phyloP scores from a whole-genome alignment of 1,140 invertebrate species.

The Cyphomyrmex costatus region DNA sequence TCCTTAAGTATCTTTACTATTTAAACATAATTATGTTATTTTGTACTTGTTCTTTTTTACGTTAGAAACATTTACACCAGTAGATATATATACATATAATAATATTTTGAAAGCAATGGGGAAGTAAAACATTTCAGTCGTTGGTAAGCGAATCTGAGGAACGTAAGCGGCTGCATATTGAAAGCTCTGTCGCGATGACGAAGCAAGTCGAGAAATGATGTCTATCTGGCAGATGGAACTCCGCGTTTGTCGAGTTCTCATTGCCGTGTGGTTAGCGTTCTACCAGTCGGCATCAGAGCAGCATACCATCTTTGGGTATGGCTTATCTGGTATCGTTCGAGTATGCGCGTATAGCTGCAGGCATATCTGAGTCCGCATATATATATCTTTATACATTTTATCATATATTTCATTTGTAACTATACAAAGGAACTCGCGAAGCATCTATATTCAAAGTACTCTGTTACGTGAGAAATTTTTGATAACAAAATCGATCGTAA shows the following conservation, averaged over 20 bases:
- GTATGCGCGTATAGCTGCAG: slow-evolving; percentile 67
- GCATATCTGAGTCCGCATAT: slow-evolving; percentile 61
- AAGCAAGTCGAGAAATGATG: slow-evolving; percentile 76
- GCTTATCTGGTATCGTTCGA: slow-evolving; percentile 73
- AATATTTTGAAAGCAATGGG: slow-evolving; percentile 16
- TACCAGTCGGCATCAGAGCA: slow-evolving; percentile 67
- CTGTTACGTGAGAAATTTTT: slow-evolving; percentile 47
- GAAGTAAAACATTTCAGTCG: slow-evolving; percentile 30
- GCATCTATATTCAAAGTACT: slow-evolving; percentile 27
- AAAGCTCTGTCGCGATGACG: slow-evolving; percentile 72
- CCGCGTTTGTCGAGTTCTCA: slow-evolving; percentile 69
- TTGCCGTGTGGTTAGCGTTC: slow-evolving; percentile 51
- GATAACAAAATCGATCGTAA: slow-evolving; percentile 52
- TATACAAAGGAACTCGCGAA: slow-evolving; percentile 70
- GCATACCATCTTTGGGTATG: slow-evolving; percentile 77
- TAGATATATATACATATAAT: neutral
- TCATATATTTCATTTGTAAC: slow-evolving; percentile 80
- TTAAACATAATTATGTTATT: slow-evolving; percentile 16
- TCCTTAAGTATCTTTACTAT: no score
- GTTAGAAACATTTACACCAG: neutral
- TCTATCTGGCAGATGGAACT: slow-evolving; percentile 77
- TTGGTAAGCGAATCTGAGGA: slow-evolving; percentile 31
- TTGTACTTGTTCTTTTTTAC: neutral
- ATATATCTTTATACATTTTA: slow-evolving; percentile 82
- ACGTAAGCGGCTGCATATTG: slow-evolving; percentile 63